Base-by-base conservation (phyloP, 1,140 invertebrate genomes). In the Vanessa atalanta region DNA sequence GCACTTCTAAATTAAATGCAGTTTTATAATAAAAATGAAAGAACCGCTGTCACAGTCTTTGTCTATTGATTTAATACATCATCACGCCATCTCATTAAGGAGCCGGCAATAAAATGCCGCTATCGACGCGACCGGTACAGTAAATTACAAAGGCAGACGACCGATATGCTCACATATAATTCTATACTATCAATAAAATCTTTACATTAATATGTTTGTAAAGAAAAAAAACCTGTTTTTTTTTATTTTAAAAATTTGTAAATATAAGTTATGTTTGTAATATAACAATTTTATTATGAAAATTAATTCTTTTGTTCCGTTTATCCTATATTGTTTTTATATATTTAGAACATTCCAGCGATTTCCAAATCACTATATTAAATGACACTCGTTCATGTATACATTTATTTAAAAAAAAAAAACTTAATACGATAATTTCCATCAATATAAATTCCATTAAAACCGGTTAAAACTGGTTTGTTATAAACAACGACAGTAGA, bases 1-100 rank as follows among this genome's bases (percentile, higher is more conserved):
- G 51, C 51, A n/a, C 51, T 53, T 53, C 9, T 16, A 53, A 60
- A 26, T 60, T 60, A 23, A 60, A 60, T 60, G 23, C 55, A 60
- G 47, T 68, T 68, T 31, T 47, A 57, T 14, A 68, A 61, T 65
- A 68, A 48, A 72, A 61, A 70, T 16, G 72, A 68, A 73, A 65
- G 51, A 53, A 53, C 51, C 15, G 37, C 37, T 64, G 63, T 70
- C 65, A 71, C 51, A 73, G 61, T 53, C 72, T 66, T 68, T 64
- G 37, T 60, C 70, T 51, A 78, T 79, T 82, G 80, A 82, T 82
- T 82, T 78, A 82, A 83, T 76, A 79, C 80, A 72, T 83, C 77
- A 83, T 78, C 77, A 63, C 60, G 55, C 67, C 71, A 76, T 76
- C 76, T 85, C 81, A 85, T 85, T 85, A 83, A 77, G 77, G 55